Base-by-base conservation (phyloP, 2,888 invertebrate genomes). In the Idaea dimidiata region DNA sequence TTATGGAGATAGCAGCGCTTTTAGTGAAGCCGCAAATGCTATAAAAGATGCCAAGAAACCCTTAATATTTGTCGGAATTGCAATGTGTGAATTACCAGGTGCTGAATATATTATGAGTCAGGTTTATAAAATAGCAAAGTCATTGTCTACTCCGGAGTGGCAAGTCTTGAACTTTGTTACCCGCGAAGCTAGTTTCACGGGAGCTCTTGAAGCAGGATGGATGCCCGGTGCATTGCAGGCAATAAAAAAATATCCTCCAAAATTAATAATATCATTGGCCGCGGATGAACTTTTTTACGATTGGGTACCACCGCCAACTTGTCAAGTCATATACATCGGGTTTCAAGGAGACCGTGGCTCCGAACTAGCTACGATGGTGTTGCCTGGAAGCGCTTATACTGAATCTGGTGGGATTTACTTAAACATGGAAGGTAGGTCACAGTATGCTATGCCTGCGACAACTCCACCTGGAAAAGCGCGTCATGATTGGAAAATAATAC, bases 261-360 rank as follows among this genome's bases (percentile, higher is more conserved):
- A 95, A 79, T 94, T 99, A 24, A 82, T 99, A 6, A 97, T 97
- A 84, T 93, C 99, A 61, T 90, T 99, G 62, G 99, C 99, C 53
- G 98, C 99, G 54, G 99, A 99, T 86, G 96, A 97, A 74, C 94
- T 95, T 62, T 94, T 95, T 59, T 93, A 99, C 69, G 94, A 94
- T 1, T 95, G 95, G 79, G 93, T 94, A 43, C 96, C 98, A 76
- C 93, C 98, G 57, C 94, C 95, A 0, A 94, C 95, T 78, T 95
- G 96, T 69, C 96, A 95, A 70, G 93, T 99, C 55, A 95, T 99
- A 72, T 99, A 99, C 76, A 73, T 86, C 94, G 97, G 98, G 62
- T 99, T 98, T 87, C 99, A 99, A 89, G 99, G 99, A 61, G 99
- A 99, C 82, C 93, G 93, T 62, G 99, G 99, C 17, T 98, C 99